Base-by-base conservation (phyloP, 2,888 invertebrate species). In the Latheticus oryzae region DNA sequence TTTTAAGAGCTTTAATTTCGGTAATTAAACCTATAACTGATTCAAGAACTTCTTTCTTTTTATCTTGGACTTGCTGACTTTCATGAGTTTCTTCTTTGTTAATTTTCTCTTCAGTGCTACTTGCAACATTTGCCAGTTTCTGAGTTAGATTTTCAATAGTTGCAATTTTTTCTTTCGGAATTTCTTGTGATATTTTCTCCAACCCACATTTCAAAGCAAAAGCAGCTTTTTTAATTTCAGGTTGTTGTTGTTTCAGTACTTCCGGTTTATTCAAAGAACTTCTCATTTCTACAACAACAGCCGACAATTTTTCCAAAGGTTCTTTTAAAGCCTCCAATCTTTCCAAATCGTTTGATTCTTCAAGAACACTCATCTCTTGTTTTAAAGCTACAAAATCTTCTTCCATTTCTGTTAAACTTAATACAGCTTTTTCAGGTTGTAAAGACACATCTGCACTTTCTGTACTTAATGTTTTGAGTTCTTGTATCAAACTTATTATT, bases 211-310 rank as follows among this genome's bases (percentile, higher is more conserved):
- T 68, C 11, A 66, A 5, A 11, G 47, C 45, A 13, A 8, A 13
- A 11, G 65, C n/a, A 5, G 63, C 30, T 28, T 62, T 57, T 5
- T 48, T 5, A 7, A 61, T 21, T 54, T 64, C 43, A 12, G 65
- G 57, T 45, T 52, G 61, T 13, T 64, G 13, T 35, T 19, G 30
- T 24, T 40, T 23, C 3, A 38, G 11, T n/a, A n/a, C n/a, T 13
- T 55, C 9, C 1, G 54, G 47, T 35, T 61, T 61, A 5, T 12
- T 15, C 4, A 62, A 5, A 26, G 21, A 19, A 43, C 58, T 51
- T 48, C 58, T 38, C 12, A 47, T 30, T 26, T 51, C 37, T 5
- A 57, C 35, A 32, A 63, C 24, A 13, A 47, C 28, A 12, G 19
- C 28, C 2, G 58, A 26, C 28, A 59, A 26, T n/a, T 53, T 35